phyloP scores from a whole-genome alignment of 2,797 vertebrate genomes.

The Ctenochaetus hawaiiensis region DNA sequence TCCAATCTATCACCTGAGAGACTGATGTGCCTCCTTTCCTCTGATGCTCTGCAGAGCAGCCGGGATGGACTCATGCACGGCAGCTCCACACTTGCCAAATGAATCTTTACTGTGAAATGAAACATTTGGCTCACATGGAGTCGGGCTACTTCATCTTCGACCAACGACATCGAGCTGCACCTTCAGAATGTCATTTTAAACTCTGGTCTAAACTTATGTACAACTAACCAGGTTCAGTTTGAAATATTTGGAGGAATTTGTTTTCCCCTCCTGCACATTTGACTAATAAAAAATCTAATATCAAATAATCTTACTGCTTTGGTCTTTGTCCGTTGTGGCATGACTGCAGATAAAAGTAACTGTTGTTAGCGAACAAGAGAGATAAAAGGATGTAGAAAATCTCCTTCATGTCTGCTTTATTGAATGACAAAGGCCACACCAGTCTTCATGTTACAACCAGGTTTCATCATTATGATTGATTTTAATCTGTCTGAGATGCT shows the following conservation, averaged over 20 bases:
- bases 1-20: conserved; percentile 83
- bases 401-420: conserved; percentile 54
- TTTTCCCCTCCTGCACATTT: conserved; percentile 13
- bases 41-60: conserved; percentile 71
- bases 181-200: conserved; percentile 31
- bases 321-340: conserved; percentile 19
- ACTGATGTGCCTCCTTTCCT: conserved; percentile 71
- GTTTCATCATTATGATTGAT: conserved; percentile 72
- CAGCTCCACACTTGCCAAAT: conserved; percentile 56
- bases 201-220: conserved; percentile 13
- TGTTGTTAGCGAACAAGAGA: conserved; percentile 24
- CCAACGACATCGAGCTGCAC: conserved; percentile 29
- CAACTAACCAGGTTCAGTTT: conserved; percentile 15
- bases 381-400: conserved; percentile 64
- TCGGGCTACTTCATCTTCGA: conserved; percentile 27
- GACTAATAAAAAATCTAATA: neutral
- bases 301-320: conserved; percentile 17
- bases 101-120: conserved; percentile 68
- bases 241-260: conserved; percentile 21
- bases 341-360: conserved; percentile 49
- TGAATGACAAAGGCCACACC: conserved; percentile 54
- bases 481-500: conserved; percentile 49
- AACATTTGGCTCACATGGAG: conserved; percentile 64
- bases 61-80: conserved; percentile 55
- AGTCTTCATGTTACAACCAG: conserved; percentile 53